A percentile compares a stretch with the other conserved stretches of the same genome.
These are phyloP conservation scores for Etheostoma spectabile DNA, from an alignment of 2,113 vertebrate genomes.

Conservation along the genomic window DNA sequence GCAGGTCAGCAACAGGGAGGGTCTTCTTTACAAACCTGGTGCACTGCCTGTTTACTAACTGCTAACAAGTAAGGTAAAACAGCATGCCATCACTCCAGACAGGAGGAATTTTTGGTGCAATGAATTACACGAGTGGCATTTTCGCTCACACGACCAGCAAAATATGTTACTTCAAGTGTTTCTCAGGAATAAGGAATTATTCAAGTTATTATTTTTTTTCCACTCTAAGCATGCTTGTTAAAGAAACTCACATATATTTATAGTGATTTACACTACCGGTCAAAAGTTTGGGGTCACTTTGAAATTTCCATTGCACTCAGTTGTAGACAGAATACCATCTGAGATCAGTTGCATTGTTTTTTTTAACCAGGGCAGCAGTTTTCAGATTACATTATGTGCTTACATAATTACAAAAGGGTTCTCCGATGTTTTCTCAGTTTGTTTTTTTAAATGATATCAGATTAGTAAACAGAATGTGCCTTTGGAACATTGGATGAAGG, in stretches of 20 bases:
- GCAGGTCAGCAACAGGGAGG: conserved; percentile 43
- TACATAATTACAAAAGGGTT: no score
- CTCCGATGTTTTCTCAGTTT: no score
- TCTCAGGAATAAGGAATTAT: conserved; percentile 55
- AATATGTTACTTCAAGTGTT: conserved; percentile 45
- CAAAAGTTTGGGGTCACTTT: no score
- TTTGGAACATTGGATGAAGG: no score
- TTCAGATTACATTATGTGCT: no score
- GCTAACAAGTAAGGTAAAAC: conserved; percentile 5
- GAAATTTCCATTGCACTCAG: no score
- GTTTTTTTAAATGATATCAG: no score
- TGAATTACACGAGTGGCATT: conserved; percentile 32
- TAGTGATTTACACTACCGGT: background rate
- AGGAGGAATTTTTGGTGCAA: conserved; percentile 29
- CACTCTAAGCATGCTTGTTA: conserved; percentile 66
- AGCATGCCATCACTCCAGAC: conserved; percentile 26
- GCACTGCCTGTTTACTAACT: conserved; percentile 32
- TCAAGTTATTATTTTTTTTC: conserved; percentile 36
- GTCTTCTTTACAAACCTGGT: conserved; percentile 28
- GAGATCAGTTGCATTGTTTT: no score
- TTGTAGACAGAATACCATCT: no score
- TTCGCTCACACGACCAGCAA: conserved; percentile 42
- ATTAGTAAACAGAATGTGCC: no score
- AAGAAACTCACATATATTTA: conserved; percentile 22
- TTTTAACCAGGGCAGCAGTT: no score